Percentiles rank a stretch among this genome's conserved stretches.
Evolutionary conservation across 2,797 vertebrate species (phyloP).

Genomic region (Ammospiza maritima): DNA sequence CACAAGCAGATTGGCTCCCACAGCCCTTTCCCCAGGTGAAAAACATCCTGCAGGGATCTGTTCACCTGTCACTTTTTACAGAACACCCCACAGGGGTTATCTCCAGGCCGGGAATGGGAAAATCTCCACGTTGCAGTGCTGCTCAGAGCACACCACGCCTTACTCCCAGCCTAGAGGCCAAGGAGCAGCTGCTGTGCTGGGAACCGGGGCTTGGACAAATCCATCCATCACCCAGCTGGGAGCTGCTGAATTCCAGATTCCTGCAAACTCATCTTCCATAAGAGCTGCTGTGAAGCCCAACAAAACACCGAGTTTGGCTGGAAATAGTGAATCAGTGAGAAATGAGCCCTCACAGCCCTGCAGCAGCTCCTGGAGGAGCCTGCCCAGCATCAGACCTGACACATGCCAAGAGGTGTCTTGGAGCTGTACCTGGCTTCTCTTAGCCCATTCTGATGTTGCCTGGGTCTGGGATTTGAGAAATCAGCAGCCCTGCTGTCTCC

Average conservation of each 20-base stretch:
- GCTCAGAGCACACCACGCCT: background rate
- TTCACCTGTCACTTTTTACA: background rate
- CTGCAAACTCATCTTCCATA: background rate
- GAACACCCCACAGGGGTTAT: background rate
- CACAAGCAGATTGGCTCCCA: background rate
- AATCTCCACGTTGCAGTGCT: rapidly evolving
- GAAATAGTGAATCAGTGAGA: background rate
- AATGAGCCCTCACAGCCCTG: background rate
- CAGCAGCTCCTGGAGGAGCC: background rate
- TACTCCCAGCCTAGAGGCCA: background rate
- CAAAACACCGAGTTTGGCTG: background rate
- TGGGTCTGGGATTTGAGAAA: background rate
- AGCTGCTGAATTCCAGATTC: background rate
- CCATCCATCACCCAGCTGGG: background rate
- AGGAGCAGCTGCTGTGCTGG: background rate
- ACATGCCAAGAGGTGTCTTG: background rate
- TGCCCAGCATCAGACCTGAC: background rate
- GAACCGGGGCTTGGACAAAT: background rate
- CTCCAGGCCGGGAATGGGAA: background rate
- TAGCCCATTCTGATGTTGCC: background rate
- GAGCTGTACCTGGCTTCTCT: background rate
- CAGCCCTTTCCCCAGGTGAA: background rate
- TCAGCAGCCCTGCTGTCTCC: background rate
- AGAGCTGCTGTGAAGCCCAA: background rate
- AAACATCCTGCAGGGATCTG: background rate